Base-by-base conservation (phyloP, 2,113 vertebrate species). In the Albula goreensis region DNA sequence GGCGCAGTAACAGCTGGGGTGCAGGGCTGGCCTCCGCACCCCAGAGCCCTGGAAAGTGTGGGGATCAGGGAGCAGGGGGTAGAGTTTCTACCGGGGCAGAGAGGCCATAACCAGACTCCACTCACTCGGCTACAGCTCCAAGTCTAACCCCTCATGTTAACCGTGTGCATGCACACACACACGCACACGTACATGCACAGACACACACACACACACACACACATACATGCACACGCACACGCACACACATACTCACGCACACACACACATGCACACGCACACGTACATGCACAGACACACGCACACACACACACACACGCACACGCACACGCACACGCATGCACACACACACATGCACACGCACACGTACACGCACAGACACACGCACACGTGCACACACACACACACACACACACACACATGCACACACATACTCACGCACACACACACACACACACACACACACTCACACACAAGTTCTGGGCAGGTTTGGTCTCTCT, bases 31-130 rank as follows among this genome's bases (percentile, higher is more conserved):
- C 8, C 31, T 56, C 92, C 17, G 52, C 89, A 92, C 92, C 93
- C 95, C 95, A 95, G 93, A 93, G 95, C 95, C 92, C 91, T 92
- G 91, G 93, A 92, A 90, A 86, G 90, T 87, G 90, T 86, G 78
- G 50, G 92, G 92, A 93, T 94, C 94, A 94, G 91, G 94, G 31
- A 41, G 31, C 31, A 41, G 31, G 31, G 31, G 92, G 90, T 93
- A 78, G 85, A 88, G 89, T 91, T 92, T 92, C 90, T 89, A 5
- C 60, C 60, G 22, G 60, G 4, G 15, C 7, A 2, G 60, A 66
- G 60, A 66, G 60, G 60, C 60, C 60, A 3, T 15, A 66, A 19
- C 60, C 15, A 5, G 57, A 13, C 60, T 66, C 17, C 31, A 41
- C 31, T 41, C 31, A 41, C 31, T 41, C 86, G 12, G 53, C 53